Evolutionary conservation across 2,113 vertebrate genomes (phyloP).

Genomic region (Thunnus thynnus): DNA sequence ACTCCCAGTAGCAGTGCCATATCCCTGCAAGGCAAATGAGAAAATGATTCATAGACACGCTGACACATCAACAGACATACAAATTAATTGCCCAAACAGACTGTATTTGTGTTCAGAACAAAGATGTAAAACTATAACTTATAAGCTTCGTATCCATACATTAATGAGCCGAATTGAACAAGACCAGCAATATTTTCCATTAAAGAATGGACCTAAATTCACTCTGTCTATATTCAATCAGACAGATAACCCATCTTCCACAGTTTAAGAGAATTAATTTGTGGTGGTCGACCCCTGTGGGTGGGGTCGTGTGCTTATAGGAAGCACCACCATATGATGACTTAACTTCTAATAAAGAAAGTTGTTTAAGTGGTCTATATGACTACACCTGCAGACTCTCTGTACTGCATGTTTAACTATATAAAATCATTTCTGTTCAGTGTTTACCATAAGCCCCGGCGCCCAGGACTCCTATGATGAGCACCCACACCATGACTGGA

Average conservation of each 20-base stretch:
- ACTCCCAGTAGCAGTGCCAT: constrained; percentile 91
- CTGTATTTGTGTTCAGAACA: background rate
- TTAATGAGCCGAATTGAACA: background rate
- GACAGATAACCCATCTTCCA: too few species aligned
- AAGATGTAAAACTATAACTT: background rate
- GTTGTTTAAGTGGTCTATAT: background rate
- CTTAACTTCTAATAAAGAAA: background rate
- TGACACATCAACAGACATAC: background rate
- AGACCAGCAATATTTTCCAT: background rate
- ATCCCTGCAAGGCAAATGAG: constrained; percentile 81
- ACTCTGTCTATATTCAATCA: too few species aligned
- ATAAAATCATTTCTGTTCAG: background rate
- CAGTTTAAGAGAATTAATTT: too few species aligned
- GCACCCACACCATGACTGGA: constrained; percentile 88
- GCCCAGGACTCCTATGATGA: constrained; percentile 87
- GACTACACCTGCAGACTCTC: background rate
- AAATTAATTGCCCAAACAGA: background rate
- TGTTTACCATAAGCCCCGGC: constrained; percentile 88
- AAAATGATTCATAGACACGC: background rate
- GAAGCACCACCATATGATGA: background rate
- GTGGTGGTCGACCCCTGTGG: too few species aligned
- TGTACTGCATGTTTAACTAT: background rate
- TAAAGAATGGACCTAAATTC: too few species aligned
- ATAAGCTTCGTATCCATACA: background rate
- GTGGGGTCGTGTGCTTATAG: too few species aligned